These are phyloP conservation scores for Cranoglanis bouderius DNA, from an alignment of 2,113 vertebrate genomes.

Conservation along the genomic window DNA sequence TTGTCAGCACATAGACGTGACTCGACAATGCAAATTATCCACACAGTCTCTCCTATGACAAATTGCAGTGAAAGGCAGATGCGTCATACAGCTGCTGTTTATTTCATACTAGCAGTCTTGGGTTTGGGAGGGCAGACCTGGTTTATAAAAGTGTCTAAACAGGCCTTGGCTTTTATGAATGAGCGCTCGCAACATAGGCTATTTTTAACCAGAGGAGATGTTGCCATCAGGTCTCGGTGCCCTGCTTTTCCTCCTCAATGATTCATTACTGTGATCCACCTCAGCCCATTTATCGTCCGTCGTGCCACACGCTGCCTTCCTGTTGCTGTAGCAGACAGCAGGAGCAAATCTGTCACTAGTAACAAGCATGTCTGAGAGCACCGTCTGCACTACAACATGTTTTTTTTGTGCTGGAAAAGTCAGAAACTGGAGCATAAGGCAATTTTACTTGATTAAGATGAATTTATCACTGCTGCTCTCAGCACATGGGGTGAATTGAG, in stretches of 20 bases:
- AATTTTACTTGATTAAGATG: not conserved
- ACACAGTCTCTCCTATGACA: not conserved
- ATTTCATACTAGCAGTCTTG: not conserved
- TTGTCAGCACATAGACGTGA: not conserved
- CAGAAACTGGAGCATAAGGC: not conserved
- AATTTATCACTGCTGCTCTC: not conserved
- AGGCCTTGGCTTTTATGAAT: slow-evolving; percentile 35
- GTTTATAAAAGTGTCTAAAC: slow-evolving; percentile 33
- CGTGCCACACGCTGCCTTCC: slow-evolving; percentile 5
- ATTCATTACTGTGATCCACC: slow-evolving; percentile 52
- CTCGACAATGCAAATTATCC: not conserved
- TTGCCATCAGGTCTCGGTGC: slow-evolving; percentile 29
- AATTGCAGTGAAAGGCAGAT: not conserved
- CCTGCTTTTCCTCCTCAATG: slow-evolving; percentile 33
- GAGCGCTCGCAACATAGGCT: slow-evolving; percentile 26
- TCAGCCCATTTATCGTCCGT: slow-evolving; percentile 55
- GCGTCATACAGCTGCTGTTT: not conserved
- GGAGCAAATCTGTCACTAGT: slow-evolving; percentile 29
- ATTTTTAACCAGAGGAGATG: slow-evolving; percentile 41
- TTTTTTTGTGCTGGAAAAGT: not conserved
- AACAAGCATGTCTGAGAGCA: slow-evolving; percentile 25
- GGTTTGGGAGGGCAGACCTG: not conserved
- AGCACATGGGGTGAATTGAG: not conserved
- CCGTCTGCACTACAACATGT: not conserved
- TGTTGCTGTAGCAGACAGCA: slow-evolving; percentile 23